Conservation (phyloP, 2,888 invertebrate genomes). For the Lasioglossum malachurum region DNA sequence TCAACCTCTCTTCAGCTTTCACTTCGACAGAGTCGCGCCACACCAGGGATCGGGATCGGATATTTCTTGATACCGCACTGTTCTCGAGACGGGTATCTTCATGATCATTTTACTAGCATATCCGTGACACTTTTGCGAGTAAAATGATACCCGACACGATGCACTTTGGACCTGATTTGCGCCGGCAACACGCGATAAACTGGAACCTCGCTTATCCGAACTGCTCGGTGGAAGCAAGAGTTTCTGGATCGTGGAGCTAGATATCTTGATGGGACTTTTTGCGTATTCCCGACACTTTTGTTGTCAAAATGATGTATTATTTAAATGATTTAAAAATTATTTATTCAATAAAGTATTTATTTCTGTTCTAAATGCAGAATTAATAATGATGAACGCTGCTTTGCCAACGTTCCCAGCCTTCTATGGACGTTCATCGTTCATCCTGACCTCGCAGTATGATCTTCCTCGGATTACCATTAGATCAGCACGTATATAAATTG, state of each 20-base stretch:
- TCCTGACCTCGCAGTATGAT: background rate
- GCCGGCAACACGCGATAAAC: background rate
- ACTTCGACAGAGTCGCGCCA: background rate
- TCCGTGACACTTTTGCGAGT: background rate
- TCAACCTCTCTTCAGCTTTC: background rate
- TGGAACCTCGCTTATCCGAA: background rate
- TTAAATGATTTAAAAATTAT: too few relatives aligned
- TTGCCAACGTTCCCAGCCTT: too few relatives aligned
- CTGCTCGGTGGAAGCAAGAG: background rate
- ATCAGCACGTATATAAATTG: constrained; percentile 31
- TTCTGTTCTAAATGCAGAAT: too few relatives aligned
- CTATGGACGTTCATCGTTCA: background rate
- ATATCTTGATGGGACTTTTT: background rate
- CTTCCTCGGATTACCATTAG: background rate
- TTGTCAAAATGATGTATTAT: too few relatives aligned
- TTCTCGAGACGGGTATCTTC: rapidly evolving
- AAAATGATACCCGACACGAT: background rate
- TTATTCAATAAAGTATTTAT: too few relatives aligned
- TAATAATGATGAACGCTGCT: background rate
- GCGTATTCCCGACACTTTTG: too few relatives aligned
- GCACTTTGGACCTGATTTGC: rapidly evolving
- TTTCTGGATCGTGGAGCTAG: background rate
- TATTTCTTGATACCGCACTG: background rate
- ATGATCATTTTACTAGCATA: background rate
- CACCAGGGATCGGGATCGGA: background rate